phyloP scores from a whole-genome alignment of 2,888 invertebrate species.

The Leptinotarsa tumamoca region DNA sequence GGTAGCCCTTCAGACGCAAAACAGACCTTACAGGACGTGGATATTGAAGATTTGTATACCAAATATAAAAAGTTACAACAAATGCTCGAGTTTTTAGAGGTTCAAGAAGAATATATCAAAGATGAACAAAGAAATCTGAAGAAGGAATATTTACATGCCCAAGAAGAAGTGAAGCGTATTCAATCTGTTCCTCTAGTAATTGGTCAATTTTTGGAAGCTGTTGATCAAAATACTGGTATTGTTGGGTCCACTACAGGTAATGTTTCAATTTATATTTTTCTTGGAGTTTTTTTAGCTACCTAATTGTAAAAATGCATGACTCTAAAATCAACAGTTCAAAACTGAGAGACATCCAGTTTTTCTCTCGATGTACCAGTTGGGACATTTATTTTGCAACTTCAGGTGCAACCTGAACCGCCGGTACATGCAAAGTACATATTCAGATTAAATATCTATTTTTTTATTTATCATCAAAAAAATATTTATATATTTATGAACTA shows the following conservation, averaged over 20 bases:
- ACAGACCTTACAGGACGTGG: conserved; percentile 83
- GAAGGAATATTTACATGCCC: conserved; percentile 98
- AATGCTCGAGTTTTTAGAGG: conserved; percentile 96
- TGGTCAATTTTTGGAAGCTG: conserved; percentile 98
- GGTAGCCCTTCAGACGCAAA: conserved; percentile 76
- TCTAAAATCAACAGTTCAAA: not conserved
- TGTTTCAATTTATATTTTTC: not conserved
- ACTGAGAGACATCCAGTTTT: no score
- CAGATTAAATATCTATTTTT: no score
- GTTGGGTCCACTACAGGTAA: conserved; percentile 68
- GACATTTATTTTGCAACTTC: no score
- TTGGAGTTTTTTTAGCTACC: not conserved
- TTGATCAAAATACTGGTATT: conserved; percentile 99
- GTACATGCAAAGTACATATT: no score
- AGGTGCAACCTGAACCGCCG: no score
- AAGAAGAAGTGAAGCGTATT: conserved; percentile 97
- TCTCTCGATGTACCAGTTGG: no score
- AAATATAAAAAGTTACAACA: conserved; percentile 98
- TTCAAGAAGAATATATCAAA: conserved; percentile 99
- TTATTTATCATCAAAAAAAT: no score
- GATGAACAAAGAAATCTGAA: conserved; percentile 99
- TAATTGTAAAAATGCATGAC: no score
- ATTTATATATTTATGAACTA: no score
- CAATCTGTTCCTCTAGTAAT: conserved; percentile 99
- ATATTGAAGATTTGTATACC: conserved; percentile 93